These are phyloP conservation scores for Anabas testudineus DNA, from an alignment of 2,797 vertebrate genomes.

Conservation along the genomic window DNA sequence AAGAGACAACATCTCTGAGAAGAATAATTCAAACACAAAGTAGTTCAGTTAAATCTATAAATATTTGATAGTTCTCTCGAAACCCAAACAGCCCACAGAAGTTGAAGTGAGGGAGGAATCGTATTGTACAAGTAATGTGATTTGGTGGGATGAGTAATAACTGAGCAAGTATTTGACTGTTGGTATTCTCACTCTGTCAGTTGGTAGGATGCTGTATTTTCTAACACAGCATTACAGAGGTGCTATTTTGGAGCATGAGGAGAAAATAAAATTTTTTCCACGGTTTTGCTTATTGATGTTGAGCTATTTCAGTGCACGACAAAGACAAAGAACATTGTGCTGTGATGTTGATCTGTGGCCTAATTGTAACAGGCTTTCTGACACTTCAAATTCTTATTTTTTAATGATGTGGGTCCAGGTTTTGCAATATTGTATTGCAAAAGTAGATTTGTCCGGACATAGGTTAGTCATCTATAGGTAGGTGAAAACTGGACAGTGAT, in stretches of 20 bases:
- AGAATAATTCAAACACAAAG: constrained; percentile 25
- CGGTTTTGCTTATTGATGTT: background rate
- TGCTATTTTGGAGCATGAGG: constrained; percentile 12
- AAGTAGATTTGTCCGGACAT: constrained; percentile 26
- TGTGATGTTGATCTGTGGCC: background rate
- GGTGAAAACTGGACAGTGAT: constrained; percentile 52
- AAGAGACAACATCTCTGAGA: constrained; percentile 45
- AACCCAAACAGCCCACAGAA: constrained; percentile 47
- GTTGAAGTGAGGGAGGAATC: constrained; percentile 36
- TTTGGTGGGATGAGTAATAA: constrained; percentile 52
- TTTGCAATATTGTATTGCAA: constrained; percentile 11
- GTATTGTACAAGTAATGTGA: constrained; percentile 40
- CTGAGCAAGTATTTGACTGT: constrained; percentile 39
- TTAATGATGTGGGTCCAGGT: background rate
- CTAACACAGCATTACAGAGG: constrained; percentile 3
- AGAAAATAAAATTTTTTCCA: background rate
- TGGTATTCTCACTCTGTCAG: constrained; percentile 34
- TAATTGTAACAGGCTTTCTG: background rate
- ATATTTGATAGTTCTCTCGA: constrained; percentile 51
- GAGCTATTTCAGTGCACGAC: background rate
- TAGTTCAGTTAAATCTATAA: constrained; percentile 40
- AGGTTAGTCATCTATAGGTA: constrained; percentile 56
- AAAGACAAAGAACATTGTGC: background rate
- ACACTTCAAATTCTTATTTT: background rate
- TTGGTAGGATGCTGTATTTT: constrained; percentile 19